Evolutionary conservation across 2,797 vertebrate species (phyloP), one percentile per base, ranked within the genome.

Genomic region (Ctenosaura bakeri): DNA sequence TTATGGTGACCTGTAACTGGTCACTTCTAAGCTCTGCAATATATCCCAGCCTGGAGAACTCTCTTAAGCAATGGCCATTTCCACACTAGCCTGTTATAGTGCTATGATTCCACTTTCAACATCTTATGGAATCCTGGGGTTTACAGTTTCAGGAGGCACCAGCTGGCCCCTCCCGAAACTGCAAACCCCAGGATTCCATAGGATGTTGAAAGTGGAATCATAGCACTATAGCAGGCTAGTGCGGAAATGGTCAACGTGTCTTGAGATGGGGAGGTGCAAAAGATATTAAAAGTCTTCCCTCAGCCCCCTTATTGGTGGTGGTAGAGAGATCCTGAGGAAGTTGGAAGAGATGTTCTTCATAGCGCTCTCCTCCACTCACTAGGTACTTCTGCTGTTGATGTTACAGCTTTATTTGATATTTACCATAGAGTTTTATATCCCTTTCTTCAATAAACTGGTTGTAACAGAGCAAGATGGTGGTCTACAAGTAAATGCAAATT

Each of bases 401-500:
- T 80, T 66, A 54, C 54, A 35, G 59, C 50, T 85, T 64, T 56
- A 42, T 38, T 71, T 62, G 54, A 38, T 16, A 81, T 81, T 77
- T 77, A 54, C 38, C 38, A 54, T 59, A 74, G 42, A 79, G 4
- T 32, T 83, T 74, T 62, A 76, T 64, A 83, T 56, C 32, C 54
- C 42, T n/a, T 62, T 66, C 66, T 73, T 88, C 26, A 20, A 59
- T 35, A 64, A 78, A 46, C n/a, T 13, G 10, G 74, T 77, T 6
- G 38, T 2, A 46, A 26, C 32, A 4, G n/a, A 56, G 73, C 32
- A 76, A 66, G 42, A 20, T 38, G 77, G 84, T 46, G 52, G 18
- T 85, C 85, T 38, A 71, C 62, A 79, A 42, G 50, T 56, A 85
- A 29, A 56, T 85, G 69, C 46, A 79, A n/a, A 54, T 74, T 52